Percentiles rank a stretch among this genome's conserved stretches.
Conservation (phyloP, 2,888 invertebrate species). For the Achlya flavicornis region DNA sequence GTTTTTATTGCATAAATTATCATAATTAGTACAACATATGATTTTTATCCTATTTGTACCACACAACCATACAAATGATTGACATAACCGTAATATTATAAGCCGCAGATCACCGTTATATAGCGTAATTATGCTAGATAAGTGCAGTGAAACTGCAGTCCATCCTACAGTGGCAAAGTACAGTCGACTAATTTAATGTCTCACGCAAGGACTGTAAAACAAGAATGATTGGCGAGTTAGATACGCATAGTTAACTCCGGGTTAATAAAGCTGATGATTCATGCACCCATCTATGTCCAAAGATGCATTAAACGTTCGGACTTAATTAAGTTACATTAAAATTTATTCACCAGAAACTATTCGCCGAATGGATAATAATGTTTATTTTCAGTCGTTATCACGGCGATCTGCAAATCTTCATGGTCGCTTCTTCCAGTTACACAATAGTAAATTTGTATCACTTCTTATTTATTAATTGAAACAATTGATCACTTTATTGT, state of each 20-base stretch:
- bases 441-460: neutral
- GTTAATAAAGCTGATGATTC: conserved; percentile 56
- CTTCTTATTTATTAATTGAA: neutral
- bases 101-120: neutral
- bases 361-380: neutral
- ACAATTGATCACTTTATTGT: neutral
- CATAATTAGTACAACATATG: too few species aligned
- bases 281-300: conserved; percentile 24
- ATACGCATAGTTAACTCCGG: conserved; percentile 40
- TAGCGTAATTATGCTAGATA: neutral
- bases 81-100: neutral
- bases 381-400: neutral
- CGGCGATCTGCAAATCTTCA: neutral
- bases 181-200: conserved; percentile 39
- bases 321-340: conserved; percentile 50
- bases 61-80: too few species aligned
- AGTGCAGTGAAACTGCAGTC: neutral
- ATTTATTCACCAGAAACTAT: conserved; percentile 37
- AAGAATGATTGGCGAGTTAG: conserved; percentile 40
- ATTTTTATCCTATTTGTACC: neutral
- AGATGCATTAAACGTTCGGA: conserved; percentile 6
- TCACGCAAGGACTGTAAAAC: conserved; percentile 45
- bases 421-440: too few species aligned
- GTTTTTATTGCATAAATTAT: too few species aligned
- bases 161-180: conserved; percentile 26